Base-by-base conservation (phyloP, 1,140 invertebrate genomes). In the Solen grandis region DNA sequence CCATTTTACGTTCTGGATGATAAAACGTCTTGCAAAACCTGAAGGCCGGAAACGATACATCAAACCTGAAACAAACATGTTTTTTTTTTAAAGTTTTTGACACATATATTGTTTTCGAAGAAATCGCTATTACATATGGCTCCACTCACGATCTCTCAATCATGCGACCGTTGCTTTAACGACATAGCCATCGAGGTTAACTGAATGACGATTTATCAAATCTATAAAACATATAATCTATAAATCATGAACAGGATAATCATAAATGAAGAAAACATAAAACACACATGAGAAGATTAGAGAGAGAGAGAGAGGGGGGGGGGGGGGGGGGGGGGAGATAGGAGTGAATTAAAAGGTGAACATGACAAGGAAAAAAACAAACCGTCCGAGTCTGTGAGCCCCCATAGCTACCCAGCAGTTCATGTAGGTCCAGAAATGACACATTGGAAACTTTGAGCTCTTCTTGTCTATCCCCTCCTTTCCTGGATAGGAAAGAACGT, bases 381-480 rank as follows among this genome's bases (percentile, higher is more conserved):
- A 83, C 81, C 84, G 74, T 5, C 77, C 81, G 35, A 77, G 59
- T 46, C 81, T 72, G 5, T 85, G 84, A 31, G 84, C 84, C 19
- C 75, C 84, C 76, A 85, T 83, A 19, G 84, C 81, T 22, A 85
- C 68, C 84, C 84, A 85, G 14, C 27, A 66, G 63, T 85, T 85
- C 84, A 85, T 83, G 52, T 85, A 85, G 27, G 38, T 29, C 84
- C 84, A 85, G 57, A 69, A 81, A 31, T 83, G 76, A 16, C 57
- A 29, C 77, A 77, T 78, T 14, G 77, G 66, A 52, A 75, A 75
- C 65, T 62, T 82, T 14, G 46, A 27, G 13, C 82, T 84, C 41
- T 84, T 86, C 46, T 72, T 68, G 25, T 73, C 72, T 55, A 60
- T 60, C 0, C 74, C 82, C 0, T 35, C 19, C 8, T 69, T 79